A percentile compares a stretch with the other conserved stretches of the same genome.
phyloP scores from a whole-genome alignment of 2,888 invertebrate genomes.

The Aporophyla nigra region DNA sequence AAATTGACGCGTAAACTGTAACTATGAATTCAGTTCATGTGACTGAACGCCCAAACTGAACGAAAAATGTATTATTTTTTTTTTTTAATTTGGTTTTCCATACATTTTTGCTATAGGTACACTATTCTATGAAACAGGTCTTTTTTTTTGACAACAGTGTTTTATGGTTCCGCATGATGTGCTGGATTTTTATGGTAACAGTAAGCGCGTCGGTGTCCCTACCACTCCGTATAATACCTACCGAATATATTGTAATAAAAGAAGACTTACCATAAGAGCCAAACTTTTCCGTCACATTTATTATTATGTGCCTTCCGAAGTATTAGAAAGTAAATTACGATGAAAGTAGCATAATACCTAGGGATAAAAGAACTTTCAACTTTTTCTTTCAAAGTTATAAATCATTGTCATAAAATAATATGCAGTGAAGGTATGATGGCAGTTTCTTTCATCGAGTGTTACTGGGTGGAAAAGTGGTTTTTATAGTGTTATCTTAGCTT shows the following conservation, averaged over 20 bases:
- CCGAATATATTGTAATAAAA: background rate
- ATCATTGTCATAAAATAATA: constrained; percentile 25
- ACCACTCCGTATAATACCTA: too few species aligned
- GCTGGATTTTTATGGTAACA: too few species aligned
- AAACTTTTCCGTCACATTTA: constrained; percentile 15
- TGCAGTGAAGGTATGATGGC: background rate
- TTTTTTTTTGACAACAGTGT: too few species aligned
- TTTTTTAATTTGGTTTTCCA: too few species aligned
- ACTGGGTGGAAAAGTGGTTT: background rate
- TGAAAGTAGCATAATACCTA: constrained; percentile 18
- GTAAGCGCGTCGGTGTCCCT: too few species aligned
- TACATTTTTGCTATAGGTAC: too few species aligned
- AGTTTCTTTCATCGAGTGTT: background rate
- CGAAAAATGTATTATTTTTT: too few species aligned
- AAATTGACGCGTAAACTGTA: too few species aligned
- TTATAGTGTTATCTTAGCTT: background rate
- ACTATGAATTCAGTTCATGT: too few species aligned
- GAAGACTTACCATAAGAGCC: background rate
- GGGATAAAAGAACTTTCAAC: constrained; percentile 18
- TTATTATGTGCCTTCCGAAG: background rate
- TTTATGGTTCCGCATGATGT: too few species aligned
- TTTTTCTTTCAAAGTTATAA: constrained; percentile 32
- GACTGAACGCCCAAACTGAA: too few species aligned
- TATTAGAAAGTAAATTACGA: constrained; percentile 33
- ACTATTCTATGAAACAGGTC: too few species aligned